Conservation (phyloP, 2,113 vertebrate genomes). For the Nestor notabilis region DNA sequence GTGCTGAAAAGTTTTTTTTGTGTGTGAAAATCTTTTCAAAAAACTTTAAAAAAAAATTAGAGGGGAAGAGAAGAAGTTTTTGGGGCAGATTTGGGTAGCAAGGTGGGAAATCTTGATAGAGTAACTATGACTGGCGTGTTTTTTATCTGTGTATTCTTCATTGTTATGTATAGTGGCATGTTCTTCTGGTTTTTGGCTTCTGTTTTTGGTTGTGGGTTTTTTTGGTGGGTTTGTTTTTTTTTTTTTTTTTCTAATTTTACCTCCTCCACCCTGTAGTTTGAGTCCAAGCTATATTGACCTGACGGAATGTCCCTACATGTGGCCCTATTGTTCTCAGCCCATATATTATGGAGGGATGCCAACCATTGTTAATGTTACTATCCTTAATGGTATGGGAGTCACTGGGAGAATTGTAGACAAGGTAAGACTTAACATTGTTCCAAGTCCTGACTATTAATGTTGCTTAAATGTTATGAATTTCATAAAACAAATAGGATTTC, state of each 20-base stretch:
- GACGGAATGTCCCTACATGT: conserved; percentile 98
- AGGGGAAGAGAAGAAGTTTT: background rate
- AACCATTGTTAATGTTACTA: conserved; percentile 95
- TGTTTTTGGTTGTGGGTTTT: background rate
- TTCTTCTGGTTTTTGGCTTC: background rate
- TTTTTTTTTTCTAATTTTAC: background rate
- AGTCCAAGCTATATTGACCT: conserved; percentile 98
- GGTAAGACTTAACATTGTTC: conserved; percentile 71
- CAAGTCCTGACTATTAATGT: background rate
- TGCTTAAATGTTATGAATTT: background rate
- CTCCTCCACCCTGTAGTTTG: conserved; percentile 74
- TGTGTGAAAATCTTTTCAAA: background rate
- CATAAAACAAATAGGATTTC: background rate
- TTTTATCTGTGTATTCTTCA: background rate
- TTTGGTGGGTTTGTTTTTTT: too few species aligned
- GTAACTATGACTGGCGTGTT: background rate
- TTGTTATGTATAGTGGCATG: accelerated
- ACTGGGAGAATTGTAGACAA: conserved; percentile 95
- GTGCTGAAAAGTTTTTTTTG: background rate
- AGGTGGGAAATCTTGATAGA: background rate
- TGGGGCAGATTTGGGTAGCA: background rate
- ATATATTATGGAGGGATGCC: conserved; percentile 99
- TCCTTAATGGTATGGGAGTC: conserved; percentile 98
- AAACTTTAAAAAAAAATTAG: background rate
- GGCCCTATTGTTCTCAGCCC: conserved; percentile 99